Base-by-base conservation (phyloP, 2,888 invertebrate species). In the Gibbula magus region DNA sequence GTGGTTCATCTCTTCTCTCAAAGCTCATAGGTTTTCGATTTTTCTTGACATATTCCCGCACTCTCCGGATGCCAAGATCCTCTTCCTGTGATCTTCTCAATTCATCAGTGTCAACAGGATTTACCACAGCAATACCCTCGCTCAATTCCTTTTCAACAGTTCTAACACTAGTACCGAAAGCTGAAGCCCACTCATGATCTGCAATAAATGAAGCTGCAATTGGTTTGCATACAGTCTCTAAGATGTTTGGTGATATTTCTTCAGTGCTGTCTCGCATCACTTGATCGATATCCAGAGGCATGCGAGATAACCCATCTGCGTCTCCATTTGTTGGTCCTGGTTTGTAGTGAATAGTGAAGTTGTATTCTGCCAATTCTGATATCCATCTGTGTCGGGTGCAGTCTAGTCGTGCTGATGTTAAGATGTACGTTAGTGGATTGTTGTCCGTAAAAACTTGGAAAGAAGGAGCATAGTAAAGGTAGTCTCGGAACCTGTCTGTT, bases 381-480 rank as follows among this genome's bases (percentile, higher is more conserved):
- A 74, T 45, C 45, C 74, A 74, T 20, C 74, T 35, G 20, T 74
- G 67, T 67, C 67, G 32, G n/a, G 67, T 29, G 18, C 18, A 22
- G 32, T 67, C 67, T 7, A 67, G 32, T 29, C 18, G 13, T 5
- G 67, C 29, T 29, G 67, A 29, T n/a, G 67, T 18, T 29, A 67
- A 22, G 7, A 29, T 13, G 29, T n/a, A 67, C 32, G 67, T 29
- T 18, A 32, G 29, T 29, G 7, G 67, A 67, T 67, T 22, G 20
- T 29, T 67, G 32, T 29, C 67, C 10, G 18, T 13, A 35, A 25
- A 75, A 18, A 29, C 45, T 5, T 22, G 16, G 51, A 74, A 74
- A 45, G 39, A 22, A 20, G 75, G 75, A 8, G 75, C 32, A 53
- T 75, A 75, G 54, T 75, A 75, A 20, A 75, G 29, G 32, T 75